Conservation (phyloP, 2,888 invertebrate species). For the Nematopogon swammerdamellus region DNA sequence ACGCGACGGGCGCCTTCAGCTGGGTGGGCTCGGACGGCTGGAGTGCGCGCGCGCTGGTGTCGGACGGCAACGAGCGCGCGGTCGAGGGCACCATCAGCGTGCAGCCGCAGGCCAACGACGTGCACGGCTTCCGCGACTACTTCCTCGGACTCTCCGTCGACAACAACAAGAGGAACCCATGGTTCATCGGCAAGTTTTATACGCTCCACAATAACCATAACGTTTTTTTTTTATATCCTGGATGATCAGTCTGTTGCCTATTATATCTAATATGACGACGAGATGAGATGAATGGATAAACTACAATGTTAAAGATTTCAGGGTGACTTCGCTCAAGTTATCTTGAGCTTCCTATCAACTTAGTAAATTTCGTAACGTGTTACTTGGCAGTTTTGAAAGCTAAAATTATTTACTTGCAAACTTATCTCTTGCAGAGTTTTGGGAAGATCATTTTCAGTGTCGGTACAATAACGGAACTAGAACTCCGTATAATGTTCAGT, state of each 20-base stretch:
- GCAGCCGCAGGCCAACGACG: slow-evolving; percentile 88
- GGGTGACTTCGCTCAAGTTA: too few relatives aligned
- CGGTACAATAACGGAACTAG: slow-evolving; percentile 74
- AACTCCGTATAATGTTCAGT: slow-evolving; percentile 77
- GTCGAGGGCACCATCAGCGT: slow-evolving; percentile 78
- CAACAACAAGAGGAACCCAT: slow-evolving; percentile 87
- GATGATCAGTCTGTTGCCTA: too few relatives aligned
- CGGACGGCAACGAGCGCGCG: slow-evolving; percentile 82
- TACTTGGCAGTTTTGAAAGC: too few relatives aligned
- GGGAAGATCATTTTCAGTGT: slow-evolving; percentile 92
- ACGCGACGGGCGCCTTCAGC: slow-evolving; percentile 82
- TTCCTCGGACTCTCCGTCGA: slow-evolving; percentile 81
- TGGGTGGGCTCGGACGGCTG: slow-evolving; percentile 98
- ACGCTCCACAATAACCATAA: too few relatives aligned
- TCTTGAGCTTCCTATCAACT: too few relatives aligned
- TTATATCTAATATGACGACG: too few relatives aligned
- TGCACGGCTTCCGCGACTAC: slow-evolving; percentile 81
- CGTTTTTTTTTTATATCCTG: too few relatives aligned
- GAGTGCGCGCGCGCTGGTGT: slow-evolving; percentile 84
- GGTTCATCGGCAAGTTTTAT: slow-evolving; percentile 85
- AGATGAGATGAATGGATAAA: too few relatives aligned
- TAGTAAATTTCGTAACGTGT: too few relatives aligned
- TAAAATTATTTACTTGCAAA: too few relatives aligned
- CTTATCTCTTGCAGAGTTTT: slow-evolving; percentile 83
- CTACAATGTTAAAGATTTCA: too few relatives aligned